Conservation (phyloP, 1,140 invertebrate species). For the Cyclargus thomasi region DNA sequence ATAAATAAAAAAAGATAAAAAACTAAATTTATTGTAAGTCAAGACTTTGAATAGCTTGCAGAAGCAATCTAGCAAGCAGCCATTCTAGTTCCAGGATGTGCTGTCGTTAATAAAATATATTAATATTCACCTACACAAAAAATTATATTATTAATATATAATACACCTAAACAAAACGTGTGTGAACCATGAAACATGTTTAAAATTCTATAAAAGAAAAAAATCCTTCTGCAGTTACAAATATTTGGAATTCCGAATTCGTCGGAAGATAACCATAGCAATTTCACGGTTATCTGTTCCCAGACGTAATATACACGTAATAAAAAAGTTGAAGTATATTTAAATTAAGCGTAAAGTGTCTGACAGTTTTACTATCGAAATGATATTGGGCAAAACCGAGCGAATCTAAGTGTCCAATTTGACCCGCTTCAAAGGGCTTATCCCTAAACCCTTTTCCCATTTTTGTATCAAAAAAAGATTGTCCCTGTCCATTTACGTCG, state of each 20-base stretch:
- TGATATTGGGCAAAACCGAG: conserved; percentile 59
- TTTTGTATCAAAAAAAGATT: conserved; percentile 66
- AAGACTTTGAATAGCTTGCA: too few species aligned
- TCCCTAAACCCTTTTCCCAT: conserved; percentile 63
- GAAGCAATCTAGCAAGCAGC: too few species aligned
- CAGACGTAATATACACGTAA: neutral
- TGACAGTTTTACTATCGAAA: conserved; percentile 69
- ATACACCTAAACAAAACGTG: too few species aligned
- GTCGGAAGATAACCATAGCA: conserved; percentile 5
- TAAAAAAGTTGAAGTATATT: conserved; percentile 40
- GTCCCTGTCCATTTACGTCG: conserved; percentile 53
- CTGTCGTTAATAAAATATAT: too few species aligned
- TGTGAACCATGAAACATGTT: neutral
- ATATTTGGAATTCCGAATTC: neutral
- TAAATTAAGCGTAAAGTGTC: conserved; percentile 52
- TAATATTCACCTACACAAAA: too few species aligned
- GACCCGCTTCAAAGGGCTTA: conserved; percentile 72
- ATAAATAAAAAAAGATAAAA: too few species aligned
- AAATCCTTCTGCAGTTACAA: neutral
- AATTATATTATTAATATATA: too few species aligned
- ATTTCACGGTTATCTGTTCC: conserved; percentile 8
- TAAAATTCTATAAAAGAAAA: neutral
- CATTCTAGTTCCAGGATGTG: too few species aligned
- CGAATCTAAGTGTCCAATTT: conserved; percentile 68
- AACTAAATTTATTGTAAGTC: too few species aligned